Evolutionary conservation across 2,113 vertebrate species (phyloP), one percentile per base, ranked within the genome.

Genomic region (Oxyura jamaicensis): DNA sequence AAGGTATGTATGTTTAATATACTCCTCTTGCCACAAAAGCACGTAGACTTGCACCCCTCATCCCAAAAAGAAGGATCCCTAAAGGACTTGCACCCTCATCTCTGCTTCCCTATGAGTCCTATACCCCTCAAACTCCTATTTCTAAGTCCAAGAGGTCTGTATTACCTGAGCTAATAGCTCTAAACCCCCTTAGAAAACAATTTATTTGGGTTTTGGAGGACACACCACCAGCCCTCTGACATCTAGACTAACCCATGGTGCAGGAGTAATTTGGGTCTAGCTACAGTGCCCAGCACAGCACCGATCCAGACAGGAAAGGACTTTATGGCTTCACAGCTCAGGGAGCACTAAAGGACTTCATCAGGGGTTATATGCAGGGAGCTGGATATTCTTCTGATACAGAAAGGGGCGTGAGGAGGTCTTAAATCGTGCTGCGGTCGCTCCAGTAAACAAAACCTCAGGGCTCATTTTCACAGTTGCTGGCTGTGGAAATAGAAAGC

Each of bases 1-100:
- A 11, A 52, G 3, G 42, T 53, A 7, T 0, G 2, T 3, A 11
- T 11, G 9, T 50, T 75, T 16, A 55, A 81, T 19, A 21, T 0
- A 0, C 39, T 66, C 4, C 25, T 75, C 69, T 58, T 66, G 18
- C 6, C 67, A 66, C 31, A 55, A 31, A 52, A 65, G 0, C n/a
- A 8, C 10, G 20, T 0, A 12, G 10, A 19, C 6, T 77, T 52
- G 23, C 28, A 41, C 46, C 17, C 23, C 29, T 4, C 36, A 7
- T 2, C 18, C 2, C 17, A 2, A 25, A 11, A 5, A 42, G 26
- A 35, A 88, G 17, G 2, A 56, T 4, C 8, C 22, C 46, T 25
- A 33, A 41, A 53, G 29, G 16, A 21, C n/a, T 83, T 63, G 77
- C 60, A 60, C 4, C 17, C 33, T 3, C 4, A 12, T 83, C 42